Evolutionary conservation across 1,140 invertebrate species (phyloP).

Genomic region (Drosophila trapezifrons): DNA sequence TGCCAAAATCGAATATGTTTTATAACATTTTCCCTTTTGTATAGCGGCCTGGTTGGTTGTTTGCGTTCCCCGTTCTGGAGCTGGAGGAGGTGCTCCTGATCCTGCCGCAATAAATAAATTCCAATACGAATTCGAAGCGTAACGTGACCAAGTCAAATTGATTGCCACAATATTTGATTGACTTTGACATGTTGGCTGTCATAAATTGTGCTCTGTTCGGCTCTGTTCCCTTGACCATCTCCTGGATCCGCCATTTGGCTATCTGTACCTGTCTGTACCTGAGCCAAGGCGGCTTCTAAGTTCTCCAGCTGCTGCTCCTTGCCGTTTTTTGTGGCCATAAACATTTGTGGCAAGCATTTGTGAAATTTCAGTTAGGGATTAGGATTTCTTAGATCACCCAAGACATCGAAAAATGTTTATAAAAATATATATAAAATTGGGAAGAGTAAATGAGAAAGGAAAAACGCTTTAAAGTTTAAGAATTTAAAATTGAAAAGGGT

Average conservation of each 20-base stretch:
- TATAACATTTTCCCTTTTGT: slow-evolving; percentile 60
- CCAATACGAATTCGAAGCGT: slow-evolving; percentile 58
- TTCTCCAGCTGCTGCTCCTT: slow-evolving; percentile 5
- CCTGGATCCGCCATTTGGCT: slow-evolving; percentile 6
- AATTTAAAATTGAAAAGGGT: too few species aligned
- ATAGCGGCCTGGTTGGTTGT: too few species aligned
- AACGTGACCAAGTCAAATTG: slow-evolving; percentile 78
- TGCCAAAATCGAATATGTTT: slow-evolving; percentile 78
- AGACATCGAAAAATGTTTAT: background rate
- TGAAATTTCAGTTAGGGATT: slow-evolving; percentile 16
- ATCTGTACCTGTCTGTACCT: slow-evolving; percentile 11
- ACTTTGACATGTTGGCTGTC: slow-evolving; percentile 83
- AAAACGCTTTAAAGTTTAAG: too few species aligned
- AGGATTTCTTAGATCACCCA: background rate
- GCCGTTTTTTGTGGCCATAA: slow-evolving; percentile 31
- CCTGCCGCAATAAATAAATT: slow-evolving; percentile 77
- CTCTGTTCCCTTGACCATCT: slow-evolving; percentile 30
- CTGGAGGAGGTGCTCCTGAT: slow-evolving; percentile 22
- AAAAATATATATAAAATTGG: too few species aligned
- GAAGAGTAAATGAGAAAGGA: too few species aligned
- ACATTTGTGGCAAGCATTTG: slow-evolving; percentile 28
- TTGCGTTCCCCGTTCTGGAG: background rate
- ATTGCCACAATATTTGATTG: slow-evolving; percentile 83
- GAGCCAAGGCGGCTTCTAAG: slow-evolving; percentile 35
- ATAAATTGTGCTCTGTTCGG: slow-evolving; percentile 59